Base-by-base conservation (phyloP, 2,113 vertebrate species). In the Perognathus longimembris region DNA sequence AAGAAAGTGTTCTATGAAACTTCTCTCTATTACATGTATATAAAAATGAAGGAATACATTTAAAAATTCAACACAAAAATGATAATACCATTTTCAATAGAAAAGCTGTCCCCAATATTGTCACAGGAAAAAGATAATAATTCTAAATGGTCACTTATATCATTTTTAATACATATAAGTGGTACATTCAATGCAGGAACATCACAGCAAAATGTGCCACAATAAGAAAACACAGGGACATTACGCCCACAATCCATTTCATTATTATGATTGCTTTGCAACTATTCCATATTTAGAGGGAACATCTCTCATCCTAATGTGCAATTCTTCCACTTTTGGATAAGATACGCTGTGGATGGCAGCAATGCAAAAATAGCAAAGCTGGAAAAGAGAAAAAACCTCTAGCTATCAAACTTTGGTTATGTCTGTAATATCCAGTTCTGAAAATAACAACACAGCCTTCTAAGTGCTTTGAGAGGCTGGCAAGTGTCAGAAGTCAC, bases 261-360 rank as follows among this genome's bases (percentile, higher is more conserved):
- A 83, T 74, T 95, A 82, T 89, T 76, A 92, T 93, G 50, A 96
- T 93, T 96, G 92, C 93, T 97, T 96, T 83, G 93, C 59, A 97
- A 93, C 87, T 84, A 94, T 94, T 93, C 88, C 88, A 94, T 78
- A 88, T 79, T 96, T 94, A 93, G 89, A 94, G 90, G 42, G 85
- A 95, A 77, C 83, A 96, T 77, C 61, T 92, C 85, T 97, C 69
- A 85, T 85, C 34, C 76, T 96, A 94, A 92, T 79, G 50, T 89
- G 61, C 26, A 82, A 36, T 93, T 38, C 57, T 96, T 86, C 36
- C 80, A 71, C 57, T 96, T 88, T 84, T 86, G 40, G 45, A 77
- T 74, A 91, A 93, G 80, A 92, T 34, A 26, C 82, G 76, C 22
- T 36, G 61, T 26, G 66, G 69, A 88, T 77, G 63, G 32, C 28